These are phyloP conservation scores for Crax fasciolata DNA, from an alignment of 2,797 vertebrate genomes.

Conservation along the genomic window DNA sequence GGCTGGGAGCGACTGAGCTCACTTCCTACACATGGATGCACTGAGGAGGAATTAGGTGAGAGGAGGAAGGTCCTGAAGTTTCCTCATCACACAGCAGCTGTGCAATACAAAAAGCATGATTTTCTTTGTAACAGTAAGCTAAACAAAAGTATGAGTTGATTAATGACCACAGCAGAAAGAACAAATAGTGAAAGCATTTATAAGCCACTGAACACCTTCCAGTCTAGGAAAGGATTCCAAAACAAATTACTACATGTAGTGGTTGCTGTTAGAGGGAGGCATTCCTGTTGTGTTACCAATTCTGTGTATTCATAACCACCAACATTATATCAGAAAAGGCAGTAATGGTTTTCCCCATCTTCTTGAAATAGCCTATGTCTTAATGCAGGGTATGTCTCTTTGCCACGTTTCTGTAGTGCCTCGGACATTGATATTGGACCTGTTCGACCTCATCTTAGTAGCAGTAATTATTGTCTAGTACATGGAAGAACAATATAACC, in stretches of 20 bases:
- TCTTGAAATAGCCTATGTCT: not conserved
- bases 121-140: not conserved
- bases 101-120: not conserved
- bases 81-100: not conserved
- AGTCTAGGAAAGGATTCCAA: not conserved
- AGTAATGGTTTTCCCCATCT: not conserved
- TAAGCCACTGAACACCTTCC: not conserved
- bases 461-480: not conserved
- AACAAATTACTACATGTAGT: not conserved
- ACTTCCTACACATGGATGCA: not conserved
- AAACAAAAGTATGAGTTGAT: slow-evolving; percentile 29
- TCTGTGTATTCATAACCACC: slow-evolving; percentile 11
- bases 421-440: not conserved
- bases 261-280: not conserved
- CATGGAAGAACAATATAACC: not conserved
- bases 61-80: not conserved
- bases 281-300: slow-evolving; percentile 20
- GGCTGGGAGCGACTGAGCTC: not conserved
- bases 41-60: not conserved
- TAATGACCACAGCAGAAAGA: not conserved
- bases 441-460: not conserved
- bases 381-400: not conserved
- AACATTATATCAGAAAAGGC: not conserved
- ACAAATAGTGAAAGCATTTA: not conserved
- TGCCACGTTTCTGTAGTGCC: not conserved